A percentile compares a stretch with the other conserved stretches of the same genome.
Conservation (phyloP, 2,888 invertebrate genomes). For the Epistrophe eligans region DNA sequence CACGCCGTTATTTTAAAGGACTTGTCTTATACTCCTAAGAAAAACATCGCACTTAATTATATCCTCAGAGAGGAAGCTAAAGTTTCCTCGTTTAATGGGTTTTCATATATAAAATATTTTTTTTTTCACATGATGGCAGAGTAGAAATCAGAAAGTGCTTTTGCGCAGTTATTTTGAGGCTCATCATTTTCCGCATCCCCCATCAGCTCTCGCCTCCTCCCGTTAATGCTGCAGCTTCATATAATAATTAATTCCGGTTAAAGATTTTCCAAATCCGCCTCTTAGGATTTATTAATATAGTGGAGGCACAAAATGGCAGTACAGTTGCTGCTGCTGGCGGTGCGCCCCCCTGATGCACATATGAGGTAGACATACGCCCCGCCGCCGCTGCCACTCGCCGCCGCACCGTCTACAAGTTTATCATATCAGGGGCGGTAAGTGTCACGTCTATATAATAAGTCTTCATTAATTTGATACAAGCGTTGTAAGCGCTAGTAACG, state of each 20-base stretch:
- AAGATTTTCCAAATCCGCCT: conserved; percentile 44
- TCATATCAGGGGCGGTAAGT: conserved; percentile 74
- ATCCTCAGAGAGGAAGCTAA: conserved; percentile 18
- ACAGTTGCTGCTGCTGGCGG: neutral
- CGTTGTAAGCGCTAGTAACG: conserved; percentile 24
- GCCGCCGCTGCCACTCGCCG: too few relatives aligned
- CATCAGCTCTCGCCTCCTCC: neutral
- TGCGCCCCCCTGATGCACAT: conserved; percentile 13
- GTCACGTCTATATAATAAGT: conserved; percentile 51
- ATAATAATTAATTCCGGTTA: conserved; percentile 58
- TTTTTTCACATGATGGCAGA: neutral
- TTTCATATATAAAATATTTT: neutral
- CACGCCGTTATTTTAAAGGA: conserved; percentile 22
- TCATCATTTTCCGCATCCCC: conserved; percentile 17
- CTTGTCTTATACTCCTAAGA: neutral
- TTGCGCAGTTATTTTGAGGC: neutral
- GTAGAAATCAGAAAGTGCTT: conserved; percentile 32
- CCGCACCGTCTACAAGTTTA: conserved; percentile 53
- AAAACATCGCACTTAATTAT: conserved; percentile 3
- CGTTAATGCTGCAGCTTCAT: neutral
- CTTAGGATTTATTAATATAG: neutral
- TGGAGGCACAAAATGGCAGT: neutral
- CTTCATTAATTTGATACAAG: conserved; percentile 47
- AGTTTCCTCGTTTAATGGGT: conserved; percentile 17
- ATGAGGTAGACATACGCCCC: conserved; percentile 20